Percentiles rank a stretch among this genome's conserved stretches.
Evolutionary conservation across 2,888 invertebrate genomes (phyloP).

Genomic region (Apodemia hepburni): DNA sequence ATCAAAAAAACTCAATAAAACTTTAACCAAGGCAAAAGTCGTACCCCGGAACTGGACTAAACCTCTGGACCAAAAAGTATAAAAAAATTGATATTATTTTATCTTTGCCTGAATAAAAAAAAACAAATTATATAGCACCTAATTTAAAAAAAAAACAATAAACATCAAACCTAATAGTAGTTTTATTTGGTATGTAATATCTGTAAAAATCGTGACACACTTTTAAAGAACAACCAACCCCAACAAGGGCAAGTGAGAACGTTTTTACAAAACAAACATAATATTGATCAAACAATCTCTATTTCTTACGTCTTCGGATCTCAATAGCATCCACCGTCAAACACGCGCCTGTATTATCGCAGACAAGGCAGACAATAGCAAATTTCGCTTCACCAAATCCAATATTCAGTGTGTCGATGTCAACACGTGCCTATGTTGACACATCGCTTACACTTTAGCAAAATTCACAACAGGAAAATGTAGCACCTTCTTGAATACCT

Average conservation of each 20-base stretch:
- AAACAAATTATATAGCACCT: too few species aligned
- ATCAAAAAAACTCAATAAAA: too few species aligned
- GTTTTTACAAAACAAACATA: conserved; percentile 20
- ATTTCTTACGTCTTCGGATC: conserved; percentile 19
- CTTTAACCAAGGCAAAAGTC: too few species aligned
- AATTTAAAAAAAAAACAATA: too few species aligned
- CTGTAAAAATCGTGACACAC: background rate
- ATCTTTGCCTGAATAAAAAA: too few species aligned
- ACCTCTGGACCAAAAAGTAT: too few species aligned
- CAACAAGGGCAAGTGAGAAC: conserved; percentile 1
- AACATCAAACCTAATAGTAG: too few species aligned
- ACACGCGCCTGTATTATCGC: conserved; percentile 14
- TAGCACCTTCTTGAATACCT: background rate
- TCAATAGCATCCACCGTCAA: conserved; percentile 13
- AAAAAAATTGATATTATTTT: too few species aligned
- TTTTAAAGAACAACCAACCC: background rate
- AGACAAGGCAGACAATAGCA: conserved; percentile 26
- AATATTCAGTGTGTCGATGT: conserved; percentile 39
- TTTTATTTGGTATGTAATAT: too few species aligned
- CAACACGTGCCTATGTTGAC: conserved; percentile 32
- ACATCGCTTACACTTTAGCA: conserved; percentile 3
- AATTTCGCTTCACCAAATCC: conserved; percentile 37
- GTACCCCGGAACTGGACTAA: too few species aligned
- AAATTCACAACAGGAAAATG: background rate
- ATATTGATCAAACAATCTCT: conserved; percentile 27